Conservation (phyloP, 2,797 vertebrate species). For the Poeciliopsis presidionis region DNA sequence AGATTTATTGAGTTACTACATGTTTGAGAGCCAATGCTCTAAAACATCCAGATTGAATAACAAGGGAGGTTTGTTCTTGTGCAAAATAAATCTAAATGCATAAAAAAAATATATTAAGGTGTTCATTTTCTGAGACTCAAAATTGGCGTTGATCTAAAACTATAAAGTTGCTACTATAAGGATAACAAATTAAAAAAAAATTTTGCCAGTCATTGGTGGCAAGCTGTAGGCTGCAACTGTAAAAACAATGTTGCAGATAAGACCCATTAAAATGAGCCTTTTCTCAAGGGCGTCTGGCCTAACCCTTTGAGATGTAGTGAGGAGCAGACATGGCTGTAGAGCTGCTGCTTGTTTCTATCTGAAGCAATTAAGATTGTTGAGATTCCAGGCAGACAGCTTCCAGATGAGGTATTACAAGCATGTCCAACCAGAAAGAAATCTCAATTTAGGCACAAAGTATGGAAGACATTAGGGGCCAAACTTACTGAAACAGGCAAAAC, state of each 20-base stretch:
- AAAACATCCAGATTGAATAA: neutral
- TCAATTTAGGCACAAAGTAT: neutral
- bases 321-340: neutral
- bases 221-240: neutral
- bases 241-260: neutral
- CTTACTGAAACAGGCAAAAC: neutral
- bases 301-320: neutral
- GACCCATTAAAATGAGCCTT: neutral
- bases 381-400: slow-evolving; percentile 2
- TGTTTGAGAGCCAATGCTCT: neutral
- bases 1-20: neutral
- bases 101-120: neutral
- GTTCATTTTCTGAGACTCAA: neutral
- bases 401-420: slow-evolving; percentile 4
- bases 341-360: neutral
- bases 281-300: neutral
- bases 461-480: neutral
- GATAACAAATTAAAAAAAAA: neutral
- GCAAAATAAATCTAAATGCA: neutral
- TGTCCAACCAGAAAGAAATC: neutral
- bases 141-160: neutral
- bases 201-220: neutral
- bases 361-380: neutral
- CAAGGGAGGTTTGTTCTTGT: neutral
- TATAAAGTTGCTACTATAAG: neutral